Evolutionary conservation across 2,888 invertebrate genomes (phyloP).

Genomic region (Hololepta plana): DNA sequence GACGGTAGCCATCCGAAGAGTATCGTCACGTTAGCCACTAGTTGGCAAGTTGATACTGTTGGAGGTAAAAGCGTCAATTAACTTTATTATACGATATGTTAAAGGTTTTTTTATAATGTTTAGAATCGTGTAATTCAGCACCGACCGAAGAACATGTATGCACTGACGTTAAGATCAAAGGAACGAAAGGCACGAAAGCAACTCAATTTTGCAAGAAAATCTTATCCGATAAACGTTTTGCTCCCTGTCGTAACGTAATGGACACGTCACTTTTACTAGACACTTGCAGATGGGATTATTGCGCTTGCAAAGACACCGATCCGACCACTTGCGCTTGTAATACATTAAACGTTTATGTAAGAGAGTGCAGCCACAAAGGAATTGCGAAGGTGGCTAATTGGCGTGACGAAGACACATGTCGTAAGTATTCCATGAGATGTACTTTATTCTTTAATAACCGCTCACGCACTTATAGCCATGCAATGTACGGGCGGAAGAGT

Average conservation of each 20-base stretch:
- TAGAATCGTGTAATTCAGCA: slow-evolving; percentile 37
- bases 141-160: slow-evolving; percentile 35
- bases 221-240: slow-evolving; percentile 43
- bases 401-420: slow-evolving; percentile 65
- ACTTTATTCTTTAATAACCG: slow-evolving; percentile 1
- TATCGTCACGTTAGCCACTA: slow-evolving; percentile 33
- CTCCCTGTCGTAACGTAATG: slow-evolving; percentile 44
- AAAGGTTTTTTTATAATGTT: slow-evolving; percentile 9
- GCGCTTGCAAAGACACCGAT: slow-evolving; percentile 35
- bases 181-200: slow-evolving; percentile 28
- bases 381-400: slow-evolving; percentile 45
- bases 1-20: slow-evolving; percentile 32
- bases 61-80: slow-evolving; percentile 16
- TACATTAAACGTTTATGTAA: slow-evolving; percentile 57
- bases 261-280: slow-evolving; percentile 46
- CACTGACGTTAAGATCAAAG: too few species aligned
- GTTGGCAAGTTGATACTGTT: slow-evolving; percentile 35
- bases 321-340: slow-evolving; percentile 55
- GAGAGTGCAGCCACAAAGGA: slow-evolving; percentile 53
- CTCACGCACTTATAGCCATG: slow-evolving; percentile 42
- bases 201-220: slow-evolving; percentile 41
- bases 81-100: not conserved
- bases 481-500: slow-evolving; percentile 55
- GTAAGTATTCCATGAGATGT: slow-evolving; percentile 36
- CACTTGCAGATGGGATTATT: slow-evolving; percentile 68